Conservation (phyloP, 2,113 vertebrate species). For the Phoxinus phoxinus region DNA sequence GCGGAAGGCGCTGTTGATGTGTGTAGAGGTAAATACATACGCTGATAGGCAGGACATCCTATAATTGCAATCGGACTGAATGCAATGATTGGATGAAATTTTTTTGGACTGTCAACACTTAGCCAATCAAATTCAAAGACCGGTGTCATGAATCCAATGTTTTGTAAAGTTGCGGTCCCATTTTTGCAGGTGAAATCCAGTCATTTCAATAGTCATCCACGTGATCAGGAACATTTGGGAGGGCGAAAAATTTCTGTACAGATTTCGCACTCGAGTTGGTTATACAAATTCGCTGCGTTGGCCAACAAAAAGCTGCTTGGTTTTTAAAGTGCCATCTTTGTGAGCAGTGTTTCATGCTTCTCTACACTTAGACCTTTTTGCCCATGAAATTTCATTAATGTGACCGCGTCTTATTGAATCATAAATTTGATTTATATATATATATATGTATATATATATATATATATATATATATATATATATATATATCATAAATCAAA, state of each 20-base stretch:
- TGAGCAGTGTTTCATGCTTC: not conserved
- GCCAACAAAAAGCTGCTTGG: not conserved
- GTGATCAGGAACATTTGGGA: not conserved
- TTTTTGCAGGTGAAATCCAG: not conserved
- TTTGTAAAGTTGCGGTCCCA: not conserved
- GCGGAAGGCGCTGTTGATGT: no score
- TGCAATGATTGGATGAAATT: no score
- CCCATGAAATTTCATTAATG: no score
- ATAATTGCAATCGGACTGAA: no score
- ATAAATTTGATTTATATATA: no score
- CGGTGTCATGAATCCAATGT: not conserved
- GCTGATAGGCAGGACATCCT: no score
- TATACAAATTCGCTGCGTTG: no score
- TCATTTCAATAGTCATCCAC: not conserved
- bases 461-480: not conserved
- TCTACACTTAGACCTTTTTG: no score
- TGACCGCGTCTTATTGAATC: no score
- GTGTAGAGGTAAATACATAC: no score
- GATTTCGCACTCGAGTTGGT: not conserved
- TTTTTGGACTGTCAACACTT: not conserved
- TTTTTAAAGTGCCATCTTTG: not conserved
- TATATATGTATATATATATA: not conserved
- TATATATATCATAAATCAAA: not conserved
- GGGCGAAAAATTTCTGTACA: not conserved
- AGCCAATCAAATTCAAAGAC: not conserved